These are phyloP conservation scores for Trematocara zebra DNA, from an alignment of 2,113 vertebrate genomes.

Conservation along the genomic window DNA sequence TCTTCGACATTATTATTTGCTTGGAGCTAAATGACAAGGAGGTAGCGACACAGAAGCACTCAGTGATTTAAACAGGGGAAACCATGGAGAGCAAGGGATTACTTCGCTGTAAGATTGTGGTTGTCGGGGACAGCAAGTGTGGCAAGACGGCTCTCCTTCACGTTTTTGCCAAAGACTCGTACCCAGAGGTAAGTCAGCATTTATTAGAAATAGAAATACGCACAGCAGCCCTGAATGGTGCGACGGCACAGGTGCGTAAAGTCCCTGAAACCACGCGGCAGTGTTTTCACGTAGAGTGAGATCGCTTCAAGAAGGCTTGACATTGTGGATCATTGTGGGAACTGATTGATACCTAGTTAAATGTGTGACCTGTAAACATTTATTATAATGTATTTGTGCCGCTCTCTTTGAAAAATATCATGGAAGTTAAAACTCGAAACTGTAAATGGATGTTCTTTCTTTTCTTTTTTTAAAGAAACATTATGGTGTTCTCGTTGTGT, in stretches of 20 bases:
- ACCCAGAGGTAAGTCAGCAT: conserved; percentile 77
- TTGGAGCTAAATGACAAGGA: conserved; percentile 50
- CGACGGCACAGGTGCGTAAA: neutral
- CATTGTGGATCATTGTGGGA: neutral
- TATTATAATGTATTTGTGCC: neutral
- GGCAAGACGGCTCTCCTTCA: conserved; percentile 92
- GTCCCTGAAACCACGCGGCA: neutral
- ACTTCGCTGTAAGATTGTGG: conserved; percentile 88
- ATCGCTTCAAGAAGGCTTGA: neutral
- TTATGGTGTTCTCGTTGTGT: neutral
- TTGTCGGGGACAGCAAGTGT: conserved; percentile 89
- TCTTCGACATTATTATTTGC: neutral
- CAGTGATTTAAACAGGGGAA: conserved; percentile 23
- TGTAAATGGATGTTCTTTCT: neutral
- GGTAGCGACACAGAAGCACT: neutral
- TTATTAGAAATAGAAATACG: neutral
- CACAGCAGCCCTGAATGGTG: neutral
- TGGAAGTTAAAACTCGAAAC: neutral
- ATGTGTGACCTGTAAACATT: neutral
- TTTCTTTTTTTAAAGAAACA: neutral
- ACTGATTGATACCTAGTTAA: neutral
- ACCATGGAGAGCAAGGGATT: conserved; percentile 81
- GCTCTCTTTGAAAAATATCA: neutral
- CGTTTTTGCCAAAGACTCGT: conserved; percentile 93
- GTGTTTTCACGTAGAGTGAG: neutral